Evolutionary conservation across 2,797 vertebrate species (phyloP), one percentile per base, ranked within the genome.

Genomic region (Dermochelys coriacea): DNA sequence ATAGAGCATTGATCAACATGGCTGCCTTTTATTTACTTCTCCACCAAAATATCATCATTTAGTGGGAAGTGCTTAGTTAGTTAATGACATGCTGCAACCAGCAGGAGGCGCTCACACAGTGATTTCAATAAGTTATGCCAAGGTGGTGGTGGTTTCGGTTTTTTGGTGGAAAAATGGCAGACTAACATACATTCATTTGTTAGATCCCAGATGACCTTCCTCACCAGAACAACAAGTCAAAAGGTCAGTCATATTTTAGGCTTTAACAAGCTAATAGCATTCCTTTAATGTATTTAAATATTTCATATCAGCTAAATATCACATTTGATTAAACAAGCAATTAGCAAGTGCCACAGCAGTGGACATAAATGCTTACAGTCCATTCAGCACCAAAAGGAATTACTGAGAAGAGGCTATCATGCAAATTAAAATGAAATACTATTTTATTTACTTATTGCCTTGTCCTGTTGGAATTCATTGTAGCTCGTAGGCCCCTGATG

Each of bases 1-100:
- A 85, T 68, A 1, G 1, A 94, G 74, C 51, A 86, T 95, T 87
- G 79, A 92, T 94, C 91, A 91, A 88, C 49, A 80, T 47, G 18
- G 86, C 78, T 92, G 31, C 31, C 27, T 75, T 85, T 50, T 74
- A 87, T 95, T 91, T 52, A 7, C 55, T 94, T 86, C n/a, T 9
- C 50, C 68, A 59, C 45, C 75, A 80, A 88, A 94, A 55, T 88
- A 82, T 37, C 50, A 75, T 89, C 94, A 86, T 47, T 88, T 29
- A 78, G 52, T 88, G 41, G 55, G 59, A 94, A 85, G 77, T 19
- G 88, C 82, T 75, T 84, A 93, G 74, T 64, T 80, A 2, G 37
- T 47, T 21, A 89, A 84, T 19, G 8, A 45, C 89, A 75, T 16
- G 52, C 89, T 81, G 82, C 74, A 83, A 88, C 84, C 84, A 91